These are phyloP conservation scores for Hirtodrosophila trivittata DNA, from an alignment of 2,888 invertebrate genomes.

Conservation along the genomic window DNA sequence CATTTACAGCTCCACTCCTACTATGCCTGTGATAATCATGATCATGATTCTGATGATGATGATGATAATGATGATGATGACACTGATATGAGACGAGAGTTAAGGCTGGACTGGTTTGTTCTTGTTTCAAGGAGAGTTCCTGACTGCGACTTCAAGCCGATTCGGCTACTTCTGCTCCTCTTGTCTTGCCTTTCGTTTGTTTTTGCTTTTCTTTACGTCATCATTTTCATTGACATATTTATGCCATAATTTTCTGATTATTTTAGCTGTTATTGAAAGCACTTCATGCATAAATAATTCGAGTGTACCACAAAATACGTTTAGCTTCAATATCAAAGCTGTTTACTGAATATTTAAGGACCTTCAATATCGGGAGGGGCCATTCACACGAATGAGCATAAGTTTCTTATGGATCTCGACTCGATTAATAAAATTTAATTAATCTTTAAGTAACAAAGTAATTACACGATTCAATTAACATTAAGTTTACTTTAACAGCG, in stretches of 20 bases:
- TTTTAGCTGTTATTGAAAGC: slow-evolving; percentile 43
- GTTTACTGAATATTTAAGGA: slow-evolving; percentile 2
- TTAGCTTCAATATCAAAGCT: slow-evolving; percentile 9
- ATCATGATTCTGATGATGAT: slow-evolving; percentile 24
- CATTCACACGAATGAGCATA: background rate
- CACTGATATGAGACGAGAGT: slow-evolving; percentile 28
- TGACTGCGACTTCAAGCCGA: slow-evolving; percentile 46
- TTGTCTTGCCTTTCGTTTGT: slow-evolving; percentile 6
- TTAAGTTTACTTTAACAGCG: no score
- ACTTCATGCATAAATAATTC: slow-evolving; percentile 42
- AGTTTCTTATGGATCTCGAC: background rate
- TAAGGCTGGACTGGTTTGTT: slow-evolving; percentile 1
- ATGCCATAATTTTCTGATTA: slow-evolving; percentile 49
- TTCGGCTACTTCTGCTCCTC: slow-evolving; percentile 6
- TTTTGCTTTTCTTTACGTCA: slow-evolving; percentile 38
- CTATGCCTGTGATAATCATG: slow-evolving; percentile 16
- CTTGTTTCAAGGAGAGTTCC: slow-evolving; percentile 18
- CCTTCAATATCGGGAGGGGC: background rate
- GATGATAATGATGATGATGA: slow-evolving; percentile 24
- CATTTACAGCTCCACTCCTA: slow-evolving; percentile 6
- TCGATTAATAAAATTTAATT: background rate
- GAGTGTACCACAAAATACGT: background rate
- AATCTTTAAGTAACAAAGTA: background rate
- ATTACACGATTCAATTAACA: no score
- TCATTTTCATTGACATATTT: slow-evolving; percentile 62